Conservation (phyloP, 2,888 invertebrate genomes). For the Machimus rusticus region DNA sequence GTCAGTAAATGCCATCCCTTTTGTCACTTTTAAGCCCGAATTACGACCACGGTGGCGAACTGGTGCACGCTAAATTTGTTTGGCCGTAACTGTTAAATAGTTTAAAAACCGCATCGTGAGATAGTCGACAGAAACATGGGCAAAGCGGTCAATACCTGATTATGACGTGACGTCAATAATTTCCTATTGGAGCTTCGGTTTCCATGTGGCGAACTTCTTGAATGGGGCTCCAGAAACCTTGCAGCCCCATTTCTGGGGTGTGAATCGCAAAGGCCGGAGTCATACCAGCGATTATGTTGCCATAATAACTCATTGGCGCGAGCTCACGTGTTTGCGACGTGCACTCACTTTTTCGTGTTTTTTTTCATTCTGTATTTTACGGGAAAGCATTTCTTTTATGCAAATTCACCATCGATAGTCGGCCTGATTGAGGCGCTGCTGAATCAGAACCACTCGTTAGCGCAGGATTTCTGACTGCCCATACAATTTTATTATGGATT, state of each 20-base stretch:
- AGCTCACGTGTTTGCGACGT: slow-evolving; percentile 16
- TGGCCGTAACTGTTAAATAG: not conserved
- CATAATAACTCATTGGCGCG: not conserved
- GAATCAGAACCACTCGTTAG: not conserved
- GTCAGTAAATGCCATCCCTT: not conserved
- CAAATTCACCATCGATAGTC: not conserved
- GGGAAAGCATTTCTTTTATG: not conserved
- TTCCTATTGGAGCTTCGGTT: not conserved
- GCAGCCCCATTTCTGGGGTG: not conserved
- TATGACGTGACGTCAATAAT: slow-evolving; percentile 22
- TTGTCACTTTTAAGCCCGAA: not conserved
- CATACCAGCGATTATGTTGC: slow-evolving; percentile 6
- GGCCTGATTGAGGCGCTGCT: not conserved
- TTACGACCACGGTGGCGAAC: not conserved
- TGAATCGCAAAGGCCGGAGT: not conserved
- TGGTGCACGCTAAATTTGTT: not conserved
- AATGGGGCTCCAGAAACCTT: not conserved
- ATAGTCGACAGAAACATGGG: not conserved
- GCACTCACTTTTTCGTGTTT: not conserved
- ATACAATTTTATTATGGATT: not conserved
- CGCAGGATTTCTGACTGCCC: not conserved
- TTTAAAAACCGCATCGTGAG: not conserved
- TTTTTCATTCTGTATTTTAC: not conserved
- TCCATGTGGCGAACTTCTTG: not conserved
- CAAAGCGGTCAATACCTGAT: not conserved